Conservation (phyloP, 2,113 vertebrate genomes). For the Scopus umbretta region DNA sequence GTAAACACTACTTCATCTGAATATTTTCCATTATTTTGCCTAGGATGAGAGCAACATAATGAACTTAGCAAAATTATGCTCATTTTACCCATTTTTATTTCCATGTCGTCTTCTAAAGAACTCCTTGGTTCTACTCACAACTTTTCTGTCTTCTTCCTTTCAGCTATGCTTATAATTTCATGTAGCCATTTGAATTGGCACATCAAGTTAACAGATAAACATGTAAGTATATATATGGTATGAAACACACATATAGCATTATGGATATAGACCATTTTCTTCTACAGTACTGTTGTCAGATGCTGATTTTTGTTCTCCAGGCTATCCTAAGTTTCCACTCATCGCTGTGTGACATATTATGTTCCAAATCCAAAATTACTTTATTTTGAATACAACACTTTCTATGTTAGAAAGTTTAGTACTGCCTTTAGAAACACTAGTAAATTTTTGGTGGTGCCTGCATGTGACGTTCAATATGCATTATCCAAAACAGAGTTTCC, state of each 20-base stretch:
- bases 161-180: neutral
- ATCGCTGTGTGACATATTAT: neutral
- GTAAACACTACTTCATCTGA: neutral
- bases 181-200: neutral
- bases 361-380: neutral
- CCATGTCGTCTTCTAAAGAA: neutral
- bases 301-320: neutral
- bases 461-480: rapidly evolving
- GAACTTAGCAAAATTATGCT: neutral
- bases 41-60: neutral
- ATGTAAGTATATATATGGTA: neutral
- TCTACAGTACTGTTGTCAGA: neutral
- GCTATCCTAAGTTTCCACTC: neutral
- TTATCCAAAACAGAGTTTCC: neutral
- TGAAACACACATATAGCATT: neutral
- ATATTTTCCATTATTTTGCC: neutral
- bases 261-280: neutral
- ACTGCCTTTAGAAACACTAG: neutral
- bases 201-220: neutral
- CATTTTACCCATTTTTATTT: neutral
- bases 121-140: neutral
- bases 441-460: neutral
- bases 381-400: neutral
- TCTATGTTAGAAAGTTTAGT: neutral
- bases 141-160: neutral